A percentile compares a stretch with the other conserved stretches of the same genome.
These are phyloP conservation scores for Scartelaos histophorus DNA, from an alignment of 2,113 vertebrate species.

Conservation along the genomic window DNA sequence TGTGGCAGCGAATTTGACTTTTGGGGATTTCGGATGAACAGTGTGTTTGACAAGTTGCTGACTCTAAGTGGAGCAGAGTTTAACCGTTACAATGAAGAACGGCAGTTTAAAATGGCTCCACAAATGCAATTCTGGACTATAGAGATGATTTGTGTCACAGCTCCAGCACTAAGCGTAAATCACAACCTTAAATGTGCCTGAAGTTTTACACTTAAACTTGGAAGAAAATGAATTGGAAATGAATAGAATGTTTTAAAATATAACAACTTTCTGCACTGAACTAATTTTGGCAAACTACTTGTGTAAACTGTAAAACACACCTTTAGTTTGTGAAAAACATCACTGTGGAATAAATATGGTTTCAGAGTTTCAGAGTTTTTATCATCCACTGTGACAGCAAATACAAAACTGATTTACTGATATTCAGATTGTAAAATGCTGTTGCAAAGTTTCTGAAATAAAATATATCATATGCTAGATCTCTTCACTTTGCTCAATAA, in stretches of 20 bases:
- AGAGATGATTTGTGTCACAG: slow-evolving; percentile 52
- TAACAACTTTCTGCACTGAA: not conserved
- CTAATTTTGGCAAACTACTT: not conserved
- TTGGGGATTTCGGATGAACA: slow-evolving; percentile 33
- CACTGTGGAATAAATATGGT: not conserved
- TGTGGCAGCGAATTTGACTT: slow-evolving; percentile 35
- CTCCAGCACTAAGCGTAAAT: slow-evolving; percentile 27
- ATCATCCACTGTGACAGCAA: no score
- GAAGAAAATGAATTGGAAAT: not conserved
- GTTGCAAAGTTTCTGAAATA: no score
- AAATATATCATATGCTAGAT: no score
- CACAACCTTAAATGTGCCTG: slow-evolving; percentile 12
- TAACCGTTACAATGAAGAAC: slow-evolving; percentile 61
- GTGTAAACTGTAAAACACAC: not conserved
- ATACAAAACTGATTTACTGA: not conserved
- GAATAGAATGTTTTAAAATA: not conserved
- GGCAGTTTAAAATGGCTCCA: slow-evolving; percentile 46
- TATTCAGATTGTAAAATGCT: not conserved
- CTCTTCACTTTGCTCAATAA: no score
- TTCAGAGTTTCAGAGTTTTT: not conserved
- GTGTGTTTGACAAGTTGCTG: slow-evolving; percentile 53
- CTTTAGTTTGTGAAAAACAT: not conserved
- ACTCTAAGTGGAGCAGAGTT: slow-evolving; percentile 49
- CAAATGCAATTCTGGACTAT: slow-evolving; percentile 38
- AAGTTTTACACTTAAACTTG: slow-evolving; percentile 1